A percentile compares a stretch with the other conserved stretches of the same genome.
phyloP scores from a whole-genome alignment of 2,797 vertebrate genomes.

The Lepilemur septentrionalis region DNA sequence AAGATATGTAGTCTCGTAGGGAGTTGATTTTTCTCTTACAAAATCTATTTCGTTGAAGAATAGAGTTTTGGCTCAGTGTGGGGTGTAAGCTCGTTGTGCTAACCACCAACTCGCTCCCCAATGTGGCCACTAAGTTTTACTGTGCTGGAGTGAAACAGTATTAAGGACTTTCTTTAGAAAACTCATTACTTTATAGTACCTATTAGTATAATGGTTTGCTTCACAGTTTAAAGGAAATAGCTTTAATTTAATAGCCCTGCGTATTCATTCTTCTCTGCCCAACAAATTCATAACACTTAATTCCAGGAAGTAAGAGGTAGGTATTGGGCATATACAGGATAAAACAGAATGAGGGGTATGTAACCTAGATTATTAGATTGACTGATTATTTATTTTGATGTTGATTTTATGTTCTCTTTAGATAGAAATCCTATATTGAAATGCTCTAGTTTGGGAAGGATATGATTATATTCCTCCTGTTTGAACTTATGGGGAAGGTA shows the following conservation, averaged over 20 bases:
- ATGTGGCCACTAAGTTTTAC: not conserved
- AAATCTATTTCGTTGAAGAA: not conserved
- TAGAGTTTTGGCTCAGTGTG: not conserved
- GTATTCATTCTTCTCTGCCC: not conserved
- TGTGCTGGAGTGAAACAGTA: not conserved
- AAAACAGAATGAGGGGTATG: not conserved
- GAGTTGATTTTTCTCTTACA: not conserved
- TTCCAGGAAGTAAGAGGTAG: not conserved
- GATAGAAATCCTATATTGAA: not conserved
- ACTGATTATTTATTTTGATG: not conserved
- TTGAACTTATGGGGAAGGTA: not conserved
- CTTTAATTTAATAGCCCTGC: not conserved
- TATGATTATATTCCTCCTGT: not conserved
- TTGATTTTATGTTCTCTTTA: not conserved
- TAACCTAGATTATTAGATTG: not conserved
- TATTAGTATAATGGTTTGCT: not conserved
- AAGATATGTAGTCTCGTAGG: not conserved
- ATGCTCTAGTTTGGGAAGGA: not conserved
- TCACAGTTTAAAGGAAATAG: not conserved
- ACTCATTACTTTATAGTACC: not conserved
- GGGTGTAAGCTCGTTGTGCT: not conserved
- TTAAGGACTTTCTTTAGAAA: not conserved
- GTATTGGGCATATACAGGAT: not conserved
- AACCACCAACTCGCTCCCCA: fast-evolving
- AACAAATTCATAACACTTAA: not conserved